Conservation (phyloP, 2,888 invertebrate genomes). For the Agriopis aurantiaria region DNA sequence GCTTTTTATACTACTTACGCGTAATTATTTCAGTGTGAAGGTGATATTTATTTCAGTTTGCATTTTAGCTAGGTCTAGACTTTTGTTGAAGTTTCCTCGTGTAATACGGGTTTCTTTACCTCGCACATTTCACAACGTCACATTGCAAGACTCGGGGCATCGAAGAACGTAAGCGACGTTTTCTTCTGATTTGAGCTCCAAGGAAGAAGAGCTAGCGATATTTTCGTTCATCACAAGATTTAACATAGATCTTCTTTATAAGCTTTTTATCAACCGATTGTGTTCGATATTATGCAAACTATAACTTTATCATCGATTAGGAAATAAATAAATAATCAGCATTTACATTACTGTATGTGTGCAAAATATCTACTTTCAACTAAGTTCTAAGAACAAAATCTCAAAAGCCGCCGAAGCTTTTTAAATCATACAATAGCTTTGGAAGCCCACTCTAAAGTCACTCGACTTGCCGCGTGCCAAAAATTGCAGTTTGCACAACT, state of each 20-base stretch:
- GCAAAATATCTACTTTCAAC: no score
- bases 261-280: neutral
- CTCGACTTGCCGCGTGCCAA: no score
- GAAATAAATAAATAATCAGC: neutral
- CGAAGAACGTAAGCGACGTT: slow-evolving; percentile 47
- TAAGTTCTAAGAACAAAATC: no score
- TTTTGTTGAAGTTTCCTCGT: neutral
- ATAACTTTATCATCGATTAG: neutral
- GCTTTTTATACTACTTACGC: no score
- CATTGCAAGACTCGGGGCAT: slow-evolving; percentile 49
- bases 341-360: neutral
- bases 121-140: slow-evolving; percentile 44
- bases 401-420: no score
- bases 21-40: no score
- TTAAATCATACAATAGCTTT: no score
- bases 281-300: neutral
- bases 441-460: no score
- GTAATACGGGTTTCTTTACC: slow-evolving; percentile 23
- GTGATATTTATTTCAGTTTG: no score
- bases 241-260: neutral
- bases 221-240: neutral
- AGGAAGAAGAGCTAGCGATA: slow-evolving; percentile 40
- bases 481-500: no score
- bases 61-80: neutral
- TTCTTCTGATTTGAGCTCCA: slow-evolving; percentile 37